A percentile compares a stretch with the other conserved stretches of the same genome.
phyloP scores from a whole-genome alignment of 2,113 vertebrate genomes.

The Clarias batrachus region DNA sequence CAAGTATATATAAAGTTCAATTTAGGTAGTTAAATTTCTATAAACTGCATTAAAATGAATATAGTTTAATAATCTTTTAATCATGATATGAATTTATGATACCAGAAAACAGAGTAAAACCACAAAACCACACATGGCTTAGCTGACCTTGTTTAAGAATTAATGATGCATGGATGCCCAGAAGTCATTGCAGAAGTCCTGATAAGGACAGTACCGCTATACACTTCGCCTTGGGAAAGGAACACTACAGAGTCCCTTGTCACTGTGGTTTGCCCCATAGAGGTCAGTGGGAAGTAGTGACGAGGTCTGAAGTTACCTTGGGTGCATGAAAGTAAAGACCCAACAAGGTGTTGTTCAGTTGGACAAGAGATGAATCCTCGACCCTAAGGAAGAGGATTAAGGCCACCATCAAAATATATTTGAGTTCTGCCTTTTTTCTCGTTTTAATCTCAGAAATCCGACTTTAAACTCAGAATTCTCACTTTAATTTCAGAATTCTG shows the following conservation, averaged over 20 bases:
- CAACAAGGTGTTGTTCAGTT: constrained; percentile 81
- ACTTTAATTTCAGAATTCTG: no score
- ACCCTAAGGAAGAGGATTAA: not conserved
- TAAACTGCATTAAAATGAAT: not conserved
- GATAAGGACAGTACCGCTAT: not conserved
- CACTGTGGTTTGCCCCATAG: constrained; percentile 83
- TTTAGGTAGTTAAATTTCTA: not conserved
- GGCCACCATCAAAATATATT: no score
- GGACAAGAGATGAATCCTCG: not conserved
- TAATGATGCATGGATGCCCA: not conserved
- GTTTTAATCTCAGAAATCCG: no score
- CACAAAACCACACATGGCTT: not conserved
- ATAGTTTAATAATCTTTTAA: not conserved
- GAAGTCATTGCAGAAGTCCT: no score
- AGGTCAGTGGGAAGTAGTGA: constrained; percentile 90
- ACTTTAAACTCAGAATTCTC: no score
- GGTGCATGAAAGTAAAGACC: constrained; percentile 95
- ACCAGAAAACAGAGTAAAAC: not conserved
- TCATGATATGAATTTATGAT: not conserved
- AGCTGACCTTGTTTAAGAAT: not conserved
- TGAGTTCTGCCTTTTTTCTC: no score
- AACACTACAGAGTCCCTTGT: constrained; percentile 60
- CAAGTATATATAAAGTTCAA: not conserved
- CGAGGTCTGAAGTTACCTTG: constrained; percentile 96
- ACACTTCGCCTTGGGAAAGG: constrained; percentile 35